Evolutionary conservation across 2,113 vertebrate species (phyloP), one percentile per base, ranked within the genome.

Genomic region (Pleuronectes platessa): DNA sequence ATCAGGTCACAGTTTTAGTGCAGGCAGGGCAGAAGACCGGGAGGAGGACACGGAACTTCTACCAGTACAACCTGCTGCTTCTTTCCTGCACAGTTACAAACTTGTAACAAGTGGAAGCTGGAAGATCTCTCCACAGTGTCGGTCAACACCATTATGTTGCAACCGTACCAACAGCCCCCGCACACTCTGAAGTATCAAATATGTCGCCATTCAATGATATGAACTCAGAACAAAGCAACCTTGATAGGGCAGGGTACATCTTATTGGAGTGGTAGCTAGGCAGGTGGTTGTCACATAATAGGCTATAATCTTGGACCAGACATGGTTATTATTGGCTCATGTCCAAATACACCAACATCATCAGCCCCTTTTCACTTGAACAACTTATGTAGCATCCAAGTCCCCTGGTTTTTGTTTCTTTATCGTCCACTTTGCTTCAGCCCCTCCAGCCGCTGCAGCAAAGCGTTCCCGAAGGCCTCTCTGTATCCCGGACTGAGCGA

Each of bases 401-500:
- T 85, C 69, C 66, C 65, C 17, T 21, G 71, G 47, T 54, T 20
- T 21, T 80, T 92, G 95, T 91, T 93, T 58, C 14, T 58, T 95
- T 90, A 98, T 71, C 96, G 95, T 86, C 92, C 95, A 0, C 95
- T 96, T 74, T 93, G 94, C 82, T 98, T 94, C 84, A 99, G 92
- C 70, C 93, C 95, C 91, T 99, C 98, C 21, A 99, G 93, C 88
- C 97, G 95, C 88, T 96, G 96, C 42, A 99, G 95, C 11, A 99
- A 89, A 11, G 97, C 98, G 2, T 97, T 98, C 71, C 97, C 98
- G 71, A 99, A 99, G 3, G 98, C 97, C 67, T 99, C 96, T 79
- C 97, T 96, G 92, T 99, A 99, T 0, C 97, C 97, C 0, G 97
- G 97, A 92, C 98, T 99, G 82, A 99, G 94, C 0, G 94, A 95